phyloP scores from a whole-genome alignment of 2,888 invertebrate species.

The Xylota segnis region DNA sequence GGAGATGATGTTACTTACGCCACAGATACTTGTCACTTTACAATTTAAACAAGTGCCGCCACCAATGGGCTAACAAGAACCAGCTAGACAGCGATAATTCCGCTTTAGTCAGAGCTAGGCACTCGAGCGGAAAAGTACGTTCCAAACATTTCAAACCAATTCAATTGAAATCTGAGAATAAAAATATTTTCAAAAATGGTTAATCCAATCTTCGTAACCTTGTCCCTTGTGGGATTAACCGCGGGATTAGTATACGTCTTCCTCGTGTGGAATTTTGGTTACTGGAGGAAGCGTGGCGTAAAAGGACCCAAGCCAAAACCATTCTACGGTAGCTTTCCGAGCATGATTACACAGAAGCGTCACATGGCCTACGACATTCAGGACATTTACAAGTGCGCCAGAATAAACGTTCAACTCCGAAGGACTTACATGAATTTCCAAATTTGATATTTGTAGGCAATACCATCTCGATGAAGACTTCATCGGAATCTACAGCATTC shows the following conservation, averaged over 20 bases:
- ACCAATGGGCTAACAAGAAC: no score
- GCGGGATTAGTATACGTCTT: slow-evolving; percentile 78
- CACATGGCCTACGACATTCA: slow-evolving; percentile 81
- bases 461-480: slow-evolving; percentile 80
- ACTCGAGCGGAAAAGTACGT: no score
- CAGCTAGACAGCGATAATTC: no score
- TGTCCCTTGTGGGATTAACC: slow-evolving; percentile 32
- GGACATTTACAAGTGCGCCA: slow-evolving; percentile 83
- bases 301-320: slow-evolving; percentile 82
- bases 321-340: slow-evolving; percentile 82
- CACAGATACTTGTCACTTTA: no score
- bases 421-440: not conserved
- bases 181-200: not conserved
- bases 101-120: no score
- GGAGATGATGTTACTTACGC: no score
- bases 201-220: slow-evolving; percentile 1
- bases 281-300: slow-evolving; percentile 83
- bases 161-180: no score
- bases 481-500: slow-evolving; percentile 83
- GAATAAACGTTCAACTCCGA: not conserved
- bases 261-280: slow-evolving; percentile 81
- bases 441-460: slow-evolving; percentile 77
- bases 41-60: no score
- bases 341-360: slow-evolving; percentile 78
- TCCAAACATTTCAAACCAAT: no score